These are phyloP conservation scores for Mallotus villosus DNA, from an alignment of 2,797 vertebrate genomes.

Conservation along the genomic window DNA sequence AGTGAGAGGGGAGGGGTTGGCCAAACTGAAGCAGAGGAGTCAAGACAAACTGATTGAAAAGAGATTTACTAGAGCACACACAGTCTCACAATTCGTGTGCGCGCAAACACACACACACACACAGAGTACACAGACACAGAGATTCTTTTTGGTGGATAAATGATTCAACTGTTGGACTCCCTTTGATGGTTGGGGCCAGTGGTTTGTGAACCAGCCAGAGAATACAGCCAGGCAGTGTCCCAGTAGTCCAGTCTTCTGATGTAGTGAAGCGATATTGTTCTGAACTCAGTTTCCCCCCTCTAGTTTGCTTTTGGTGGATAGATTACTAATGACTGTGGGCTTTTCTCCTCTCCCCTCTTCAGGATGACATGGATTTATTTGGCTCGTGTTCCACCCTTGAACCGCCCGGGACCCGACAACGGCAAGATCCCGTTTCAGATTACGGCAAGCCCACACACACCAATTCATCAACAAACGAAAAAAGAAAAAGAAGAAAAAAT, in stretches of 20 bases:
- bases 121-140: background rate
- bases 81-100: too few relatives aligned
- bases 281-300: constrained; percentile 27
- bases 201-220: constrained; percentile 37
- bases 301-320: constrained; percentile 29
- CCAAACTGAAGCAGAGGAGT: background rate
- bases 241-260: constrained; percentile 46
- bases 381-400: constrained; percentile 60
- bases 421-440: constrained; percentile 69
- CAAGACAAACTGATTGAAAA: background rate
- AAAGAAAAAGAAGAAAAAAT: constrained; percentile 16
- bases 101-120: too few relatives aligned
- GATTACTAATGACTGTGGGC: constrained; percentile 54
- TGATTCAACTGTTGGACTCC: constrained; percentile 4
- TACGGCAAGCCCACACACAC: constrained; percentile 43
- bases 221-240: constrained; percentile 23
- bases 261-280: constrained; percentile 50
- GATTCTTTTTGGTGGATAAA: background rate
- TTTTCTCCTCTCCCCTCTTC: constrained; percentile 52
- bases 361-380: constrained; percentile 73
- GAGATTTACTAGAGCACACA: too few relatives aligned
- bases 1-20: background rate
- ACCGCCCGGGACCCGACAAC: constrained; percentile 63
- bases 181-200: constrained; percentile 32
- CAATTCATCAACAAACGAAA: constrained; percentile 9